Base-by-base conservation (phyloP, 2,113 vertebrate species). In the Mustelus asterias region DNA sequence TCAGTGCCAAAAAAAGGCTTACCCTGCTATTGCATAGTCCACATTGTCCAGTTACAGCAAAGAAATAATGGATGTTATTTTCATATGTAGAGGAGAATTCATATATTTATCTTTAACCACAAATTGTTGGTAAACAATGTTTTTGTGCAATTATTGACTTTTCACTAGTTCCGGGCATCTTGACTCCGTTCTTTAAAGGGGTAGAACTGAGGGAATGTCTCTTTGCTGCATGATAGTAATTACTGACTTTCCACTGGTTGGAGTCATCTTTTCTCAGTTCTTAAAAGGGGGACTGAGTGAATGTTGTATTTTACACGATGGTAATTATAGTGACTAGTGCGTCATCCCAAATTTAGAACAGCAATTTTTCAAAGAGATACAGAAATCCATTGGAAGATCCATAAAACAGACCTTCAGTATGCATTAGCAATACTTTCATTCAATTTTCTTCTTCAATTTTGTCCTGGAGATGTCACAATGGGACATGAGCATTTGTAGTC, bases 71-170 rank as follows among this genome's bases (percentile, higher is more conserved):
- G 16, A 63, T 5, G 33, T 90, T 60, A 33, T 90, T 90, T 90
- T 90, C 26, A 89, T 24, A 89, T 58, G 48, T 13, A 54, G 44
- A 92, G 58, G 60, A 65, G 60, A 92, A 65, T 37, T 65, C 54
- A 37, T 67, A 3, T 65, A n/a, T 93, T 65, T 93, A 65, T 93
- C 60, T 65, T 93, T 60, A 67, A 93, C 89, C n/a, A 65, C 89
- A 93, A n/a, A 24, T 93, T 93, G 60, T 37, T 92, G 58, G 88
- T 92, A 92, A 92, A 92, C 88, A 60, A 18, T 92, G 58, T 26
- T 93, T n/a, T 65, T 65, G 20, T 65, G 60, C 89, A 93, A 93
- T 93, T 37, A 93, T 65, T 93, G 60, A 93, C 89, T 93, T 93
- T 65, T 18, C 60, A 67, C 14, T 65, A 14, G 89, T 67, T 93